Evolutionary conservation across 2,113 vertebrate genomes (phyloP).

Genomic region (Pyxicephalus adspersus): DNA sequence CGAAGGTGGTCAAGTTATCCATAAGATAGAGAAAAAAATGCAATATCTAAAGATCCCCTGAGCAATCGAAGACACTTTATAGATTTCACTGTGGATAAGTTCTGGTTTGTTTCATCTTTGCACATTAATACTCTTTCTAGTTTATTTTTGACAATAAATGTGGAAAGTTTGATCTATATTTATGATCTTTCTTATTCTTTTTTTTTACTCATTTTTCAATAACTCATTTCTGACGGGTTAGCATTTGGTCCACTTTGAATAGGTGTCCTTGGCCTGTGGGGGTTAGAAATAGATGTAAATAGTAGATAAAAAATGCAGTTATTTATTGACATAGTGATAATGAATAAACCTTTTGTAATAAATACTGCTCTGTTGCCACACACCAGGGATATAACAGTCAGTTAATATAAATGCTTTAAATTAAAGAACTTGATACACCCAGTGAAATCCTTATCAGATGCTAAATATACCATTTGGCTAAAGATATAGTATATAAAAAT

Average conservation of each 20-base stretch:
- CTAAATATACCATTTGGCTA: no score
- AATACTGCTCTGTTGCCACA: no score
- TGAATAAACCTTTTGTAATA: no score
- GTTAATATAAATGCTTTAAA: no score
- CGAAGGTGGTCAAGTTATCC: slow-evolving; percentile 82
- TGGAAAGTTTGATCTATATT: slow-evolving; percentile 74
- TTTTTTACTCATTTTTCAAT: slow-evolving; percentile 64
- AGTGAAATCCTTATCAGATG: no score
- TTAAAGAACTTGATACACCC: no score
- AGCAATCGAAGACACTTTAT: slow-evolving; percentile 78
- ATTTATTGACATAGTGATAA: no score
- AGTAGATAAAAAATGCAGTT: no score
- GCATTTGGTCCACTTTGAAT: slow-evolving; percentile 50
- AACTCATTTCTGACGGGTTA: slow-evolving; percentile 51
- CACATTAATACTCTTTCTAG: slow-evolving; percentile 70
- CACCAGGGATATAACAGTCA: no score
- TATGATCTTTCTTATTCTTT: slow-evolving; percentile 68
- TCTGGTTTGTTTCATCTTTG: slow-evolving; percentile 80
- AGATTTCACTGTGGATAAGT: slow-evolving; percentile 78
- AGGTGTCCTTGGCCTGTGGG: neutral
- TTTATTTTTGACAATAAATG: slow-evolving; percentile 74
- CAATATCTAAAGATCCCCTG: slow-evolving; percentile 77
- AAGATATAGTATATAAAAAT: no score
- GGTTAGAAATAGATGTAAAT: neutral
- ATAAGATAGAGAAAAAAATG: slow-evolving; percentile 81